Evolutionary conservation across 2,113 vertebrate species (phyloP), one percentile per base, ranked within the genome.

Genomic region (Taxidea taxus): DNA sequence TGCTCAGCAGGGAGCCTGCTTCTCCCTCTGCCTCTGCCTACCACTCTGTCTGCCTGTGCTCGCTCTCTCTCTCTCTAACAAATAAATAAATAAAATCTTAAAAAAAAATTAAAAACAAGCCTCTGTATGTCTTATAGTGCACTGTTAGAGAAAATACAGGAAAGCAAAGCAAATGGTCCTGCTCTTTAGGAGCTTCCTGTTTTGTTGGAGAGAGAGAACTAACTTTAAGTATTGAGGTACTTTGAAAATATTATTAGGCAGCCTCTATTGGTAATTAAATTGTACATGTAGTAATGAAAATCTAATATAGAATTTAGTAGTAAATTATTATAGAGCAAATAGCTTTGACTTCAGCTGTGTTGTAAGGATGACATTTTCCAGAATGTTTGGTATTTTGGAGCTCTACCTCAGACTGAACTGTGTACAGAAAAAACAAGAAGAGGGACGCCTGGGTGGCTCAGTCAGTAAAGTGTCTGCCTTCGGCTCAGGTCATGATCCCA

Each of bases 201-300:
- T 93, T 87, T 87, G 15, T 94, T 85, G 27, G 84, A 91, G 37
- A 92, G 42, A 49, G 4, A 89, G 34, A 74, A 66, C 78, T 89
- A 74, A 74, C 29, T 70, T 74, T 91, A 84, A 47, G 18, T 62
- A 60, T 37, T 70, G 47, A 89, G 12, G 62, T 54, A 47, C 21
- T 97, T 94, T 20, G 42, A 82, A 78, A 90, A 70, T 82, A 93
- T 70, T 87, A 72, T 27, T 87, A 93, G 27, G 49, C 29, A 92
- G 16, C 6, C 58, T 78, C 82, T 62, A n/a, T 20, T 72, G 74
- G 18, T 75, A 96, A 90, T 90, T 70, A 70, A 94, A 87, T 90
- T 72, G 37, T 78, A 0, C 87, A 15, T 16, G 78, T 90, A 70
- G 42, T 83, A 77, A 81, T 62, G 21, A 85, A 85, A 84, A 16